These are phyloP conservation scores for Astyanax mexicanus DNA, from an alignment of 2,797 vertebrate species.

Conservation along the genomic window DNA sequence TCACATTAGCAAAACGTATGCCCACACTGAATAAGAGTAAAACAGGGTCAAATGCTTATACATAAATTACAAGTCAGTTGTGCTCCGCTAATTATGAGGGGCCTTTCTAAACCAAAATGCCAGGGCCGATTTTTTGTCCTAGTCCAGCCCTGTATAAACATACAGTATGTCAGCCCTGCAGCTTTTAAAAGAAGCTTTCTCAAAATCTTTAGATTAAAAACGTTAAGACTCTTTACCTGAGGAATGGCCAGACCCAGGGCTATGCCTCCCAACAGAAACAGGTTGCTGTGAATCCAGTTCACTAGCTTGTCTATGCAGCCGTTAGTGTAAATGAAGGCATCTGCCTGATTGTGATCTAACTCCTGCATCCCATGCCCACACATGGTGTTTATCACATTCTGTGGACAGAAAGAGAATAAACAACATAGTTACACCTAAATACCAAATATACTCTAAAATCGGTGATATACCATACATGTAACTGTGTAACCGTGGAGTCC, in stretches of 20 bases:
- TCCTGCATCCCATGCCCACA: slow-evolving; percentile 88
- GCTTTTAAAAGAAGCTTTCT: too few relatives aligned
- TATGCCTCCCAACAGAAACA: slow-evolving; percentile 90
- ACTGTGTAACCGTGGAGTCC: neutral
- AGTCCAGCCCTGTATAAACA: too few relatives aligned
- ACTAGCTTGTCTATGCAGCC: slow-evolving; percentile 95
- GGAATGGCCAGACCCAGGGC: slow-evolving; percentile 90
- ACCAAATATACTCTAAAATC: neutral
- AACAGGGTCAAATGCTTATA: too few relatives aligned
- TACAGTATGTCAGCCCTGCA: neutral
- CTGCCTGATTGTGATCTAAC: slow-evolving; percentile 72
- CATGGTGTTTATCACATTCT: slow-evolving; percentile 93
- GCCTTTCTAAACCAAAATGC: too few relatives aligned
- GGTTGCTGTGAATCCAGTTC: slow-evolving; percentile 93
- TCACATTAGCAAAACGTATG: too few relatives aligned
- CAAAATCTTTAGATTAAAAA: too few relatives aligned
- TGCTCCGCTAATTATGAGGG: too few relatives aligned
- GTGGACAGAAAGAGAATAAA: slow-evolving; percentile 17
- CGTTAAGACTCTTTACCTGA: slow-evolving; percentile 78
- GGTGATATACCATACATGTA: neutral
- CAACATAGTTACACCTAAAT: neutral
- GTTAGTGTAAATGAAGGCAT: slow-evolving; percentile 83
- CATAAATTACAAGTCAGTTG: too few relatives aligned
- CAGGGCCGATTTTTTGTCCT: too few relatives aligned
- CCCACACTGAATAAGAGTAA: too few relatives aligned